Conservation (phyloP, 2,888 invertebrate genomes). For the Polymixis flavicincta region DNA sequence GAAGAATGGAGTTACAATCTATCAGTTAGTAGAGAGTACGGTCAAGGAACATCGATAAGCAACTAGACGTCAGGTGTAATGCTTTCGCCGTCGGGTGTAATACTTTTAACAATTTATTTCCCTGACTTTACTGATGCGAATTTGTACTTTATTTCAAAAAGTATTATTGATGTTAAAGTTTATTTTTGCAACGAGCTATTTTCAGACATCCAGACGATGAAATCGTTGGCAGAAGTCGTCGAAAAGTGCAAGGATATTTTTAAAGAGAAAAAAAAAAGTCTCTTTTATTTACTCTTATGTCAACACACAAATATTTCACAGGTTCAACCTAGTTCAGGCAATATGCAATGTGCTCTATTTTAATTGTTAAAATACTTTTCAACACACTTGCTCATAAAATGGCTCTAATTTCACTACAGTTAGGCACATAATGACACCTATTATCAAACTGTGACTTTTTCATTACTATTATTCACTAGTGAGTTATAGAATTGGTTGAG, state of each 20-base stretch:
- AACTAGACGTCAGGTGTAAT: background rate
- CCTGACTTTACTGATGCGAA: background rate
- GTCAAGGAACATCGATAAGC: background rate
- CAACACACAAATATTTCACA: too few relatives aligned
- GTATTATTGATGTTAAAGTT: background rate
- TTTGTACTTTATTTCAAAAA: background rate
- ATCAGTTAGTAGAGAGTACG: background rate
- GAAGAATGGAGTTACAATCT: constrained; percentile 1
- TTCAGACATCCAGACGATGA: background rate
- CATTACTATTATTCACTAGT: too few relatives aligned
- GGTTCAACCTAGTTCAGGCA: too few relatives aligned
- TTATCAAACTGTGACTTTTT: too few relatives aligned
- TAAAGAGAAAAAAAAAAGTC: background rate
- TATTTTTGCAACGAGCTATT: too few relatives aligned
- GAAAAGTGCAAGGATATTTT: too few relatives aligned
- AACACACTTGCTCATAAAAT: too few relatives aligned
- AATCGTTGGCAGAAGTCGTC: background rate
- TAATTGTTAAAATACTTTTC: too few relatives aligned
- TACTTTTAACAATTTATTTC: background rate
- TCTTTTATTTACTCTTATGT: background rate
- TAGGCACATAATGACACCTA: too few relatives aligned
- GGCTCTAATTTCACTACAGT: too few relatives aligned
- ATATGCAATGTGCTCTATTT: too few relatives aligned
- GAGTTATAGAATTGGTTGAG: too few relatives aligned
- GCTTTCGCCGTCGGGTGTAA: background rate